phyloP scores from a whole-genome alignment of 2,113 vertebrate genomes.

The Chaetodon trifascialis region DNA sequence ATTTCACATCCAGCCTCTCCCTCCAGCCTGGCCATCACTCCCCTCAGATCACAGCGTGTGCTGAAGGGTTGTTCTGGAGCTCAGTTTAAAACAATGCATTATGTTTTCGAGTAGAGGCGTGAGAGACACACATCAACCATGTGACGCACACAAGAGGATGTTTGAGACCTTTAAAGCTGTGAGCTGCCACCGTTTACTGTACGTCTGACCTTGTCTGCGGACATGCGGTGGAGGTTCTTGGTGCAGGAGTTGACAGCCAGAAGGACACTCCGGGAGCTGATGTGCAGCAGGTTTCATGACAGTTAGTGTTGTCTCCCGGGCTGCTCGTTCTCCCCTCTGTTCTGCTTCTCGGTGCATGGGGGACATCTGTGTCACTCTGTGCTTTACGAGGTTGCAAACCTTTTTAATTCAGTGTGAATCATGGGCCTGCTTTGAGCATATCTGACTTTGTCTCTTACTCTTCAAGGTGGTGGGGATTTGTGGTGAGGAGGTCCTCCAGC shows the following conservation, averaged over 20 bases:
- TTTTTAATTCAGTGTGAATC: constrained; percentile 19
- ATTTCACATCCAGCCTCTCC: too few relatives aligned
- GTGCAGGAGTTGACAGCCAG: not conserved
- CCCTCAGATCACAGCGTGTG: too few relatives aligned
- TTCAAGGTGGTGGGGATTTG: not conserved
- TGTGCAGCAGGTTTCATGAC: not conserved
- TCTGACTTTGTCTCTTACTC: not conserved
- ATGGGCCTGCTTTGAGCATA: not conserved
- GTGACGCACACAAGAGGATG: not conserved
- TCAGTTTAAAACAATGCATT: not conserved
- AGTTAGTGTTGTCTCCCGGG: not conserved
- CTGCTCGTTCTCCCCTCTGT: not conserved
- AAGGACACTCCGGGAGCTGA: constrained; percentile 1
- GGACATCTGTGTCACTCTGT: not conserved
- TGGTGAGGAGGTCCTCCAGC: not conserved
- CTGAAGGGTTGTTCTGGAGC: not conserved
- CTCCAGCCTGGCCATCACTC: too few relatives aligned
- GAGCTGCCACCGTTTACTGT: too few relatives aligned
- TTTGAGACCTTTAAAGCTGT: not conserved
- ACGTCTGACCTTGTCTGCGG: not conserved
- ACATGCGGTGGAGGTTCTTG: constrained; percentile 11
- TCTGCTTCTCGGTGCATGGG: not conserved
- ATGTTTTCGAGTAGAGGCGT: not conserved
- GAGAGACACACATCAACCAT: too few relatives aligned
- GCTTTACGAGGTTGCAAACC: not conserved